Evolutionary conservation across 2,113 vertebrate genomes (phyloP).

Genomic region (Macrotus californicus): DNA sequence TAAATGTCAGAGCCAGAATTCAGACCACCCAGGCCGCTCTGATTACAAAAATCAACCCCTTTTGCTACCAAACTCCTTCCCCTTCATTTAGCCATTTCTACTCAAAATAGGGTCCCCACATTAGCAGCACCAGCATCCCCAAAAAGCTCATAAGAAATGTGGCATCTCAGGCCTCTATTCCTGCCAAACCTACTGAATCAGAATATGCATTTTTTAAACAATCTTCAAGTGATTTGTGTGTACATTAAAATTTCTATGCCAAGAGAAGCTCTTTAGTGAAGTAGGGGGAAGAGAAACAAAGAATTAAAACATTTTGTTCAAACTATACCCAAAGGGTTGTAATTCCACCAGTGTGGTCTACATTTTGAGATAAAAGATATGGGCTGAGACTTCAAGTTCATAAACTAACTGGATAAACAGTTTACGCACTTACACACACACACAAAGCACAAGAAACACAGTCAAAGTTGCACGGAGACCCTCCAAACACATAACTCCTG

Average conservation of each 20-base stretch:
- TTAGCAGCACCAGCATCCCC: not conserved
- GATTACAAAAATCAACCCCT: not conserved
- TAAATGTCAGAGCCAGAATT: not conserved
- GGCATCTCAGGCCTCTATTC: not conserved
- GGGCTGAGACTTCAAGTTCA: not conserved
- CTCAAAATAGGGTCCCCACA: not conserved
- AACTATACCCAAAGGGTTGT: not conserved
- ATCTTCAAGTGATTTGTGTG: not conserved
- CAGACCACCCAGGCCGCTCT: not conserved
- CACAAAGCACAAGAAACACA: not conserved
- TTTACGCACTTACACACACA: not conserved
- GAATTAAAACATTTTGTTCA: slow-evolving; percentile 13
- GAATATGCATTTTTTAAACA: not conserved
- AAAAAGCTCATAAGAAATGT: not conserved
- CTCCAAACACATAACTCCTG: not conserved
- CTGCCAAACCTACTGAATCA: not conserved
- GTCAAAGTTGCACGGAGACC: not conserved
- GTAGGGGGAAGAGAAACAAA: not conserved
- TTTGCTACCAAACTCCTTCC: not conserved
- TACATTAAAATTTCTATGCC: not conserved
- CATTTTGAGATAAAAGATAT: not conserved
- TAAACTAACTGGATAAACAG: not conserved
- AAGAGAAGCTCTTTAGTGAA: not conserved
- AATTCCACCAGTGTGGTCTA: not conserved
- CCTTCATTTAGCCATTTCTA: not conserved